Conservation (phyloP, 2,888 invertebrate genomes). For the Melolontha melolontha region DNA sequence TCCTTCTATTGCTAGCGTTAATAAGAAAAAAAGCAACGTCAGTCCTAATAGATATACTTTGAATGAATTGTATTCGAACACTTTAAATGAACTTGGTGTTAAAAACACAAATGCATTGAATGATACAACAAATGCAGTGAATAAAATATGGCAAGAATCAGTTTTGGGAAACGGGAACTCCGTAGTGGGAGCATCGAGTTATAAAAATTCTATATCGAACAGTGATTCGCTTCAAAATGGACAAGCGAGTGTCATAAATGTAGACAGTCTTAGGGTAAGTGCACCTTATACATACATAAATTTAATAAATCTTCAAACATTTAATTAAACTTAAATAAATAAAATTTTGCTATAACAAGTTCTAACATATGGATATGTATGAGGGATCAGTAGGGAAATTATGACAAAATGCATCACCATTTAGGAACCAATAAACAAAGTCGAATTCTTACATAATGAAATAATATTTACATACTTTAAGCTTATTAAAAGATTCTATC, state of each 20-base stretch:
- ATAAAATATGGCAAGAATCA: constrained; percentile 68
- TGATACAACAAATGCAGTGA: constrained; percentile 64
- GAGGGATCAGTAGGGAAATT: no score
- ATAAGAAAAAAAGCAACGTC: constrained; percentile 42
- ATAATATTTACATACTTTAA: no score
- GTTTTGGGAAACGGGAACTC: constrained; percentile 31
- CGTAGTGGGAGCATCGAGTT: constrained; percentile 12
- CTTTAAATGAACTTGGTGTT: neutral
- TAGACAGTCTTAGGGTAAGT: constrained; percentile 23
- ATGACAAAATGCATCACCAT: no score
- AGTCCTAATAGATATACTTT: constrained; percentile 36
- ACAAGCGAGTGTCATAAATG: constrained; percentile 7
- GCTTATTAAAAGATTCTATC: no score
- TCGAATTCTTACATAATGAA: no score
- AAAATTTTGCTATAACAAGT: no score
- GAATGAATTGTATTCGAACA: constrained; percentile 22
- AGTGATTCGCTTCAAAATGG: constrained; percentile 6
- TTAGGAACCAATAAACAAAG: no score
- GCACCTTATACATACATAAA: no score
- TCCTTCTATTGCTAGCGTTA: constrained; percentile 56
- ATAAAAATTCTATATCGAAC: constrained; percentile 36
- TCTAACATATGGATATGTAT: no score
- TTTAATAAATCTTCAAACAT: no score
- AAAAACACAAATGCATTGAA: constrained; percentile 47
- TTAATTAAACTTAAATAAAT: no score